phyloP scores from a whole-genome alignment of 2,113 vertebrate genomes.

The Scomber colias region DNA sequence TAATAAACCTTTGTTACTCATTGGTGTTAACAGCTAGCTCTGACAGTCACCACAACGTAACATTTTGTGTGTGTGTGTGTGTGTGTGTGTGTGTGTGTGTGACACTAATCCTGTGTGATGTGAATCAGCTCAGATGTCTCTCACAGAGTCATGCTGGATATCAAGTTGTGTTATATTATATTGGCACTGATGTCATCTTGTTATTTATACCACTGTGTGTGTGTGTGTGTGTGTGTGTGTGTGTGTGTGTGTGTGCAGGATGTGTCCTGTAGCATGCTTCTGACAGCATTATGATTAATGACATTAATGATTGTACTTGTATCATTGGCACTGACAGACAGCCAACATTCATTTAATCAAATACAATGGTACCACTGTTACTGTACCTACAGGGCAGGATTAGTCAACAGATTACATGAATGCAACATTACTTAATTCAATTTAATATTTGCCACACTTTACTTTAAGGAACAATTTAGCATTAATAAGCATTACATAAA shows the following conservation, averaged over 20 bases:
- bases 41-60: background rate
- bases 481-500: too few relatives aligned
- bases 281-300: slow-evolving; percentile 17
- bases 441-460: background rate
- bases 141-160: slow-evolving; percentile 31
- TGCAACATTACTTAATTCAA: background rate
- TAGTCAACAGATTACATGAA: background rate
- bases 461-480: too few relatives aligned
- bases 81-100: background rate
- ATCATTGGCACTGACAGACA: slow-evolving; percentile 22
- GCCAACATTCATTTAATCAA: slow-evolving; percentile 14
- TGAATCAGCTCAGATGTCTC: slow-evolving; percentile 11
- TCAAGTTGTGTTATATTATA: slow-evolving; percentile 17
- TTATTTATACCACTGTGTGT: background rate
- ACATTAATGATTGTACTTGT: background rate
- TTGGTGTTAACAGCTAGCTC: background rate
- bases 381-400: background rate
- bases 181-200: background rate
- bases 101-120: slow-evolving; percentile 32
- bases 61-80: background rate
- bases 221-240: slow-evolving; percentile 26
- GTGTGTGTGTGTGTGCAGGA: background rate
- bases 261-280: background rate
- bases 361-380: background rate
- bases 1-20: slow-evolving; percentile 47